Evolutionary conservation across 2,113 vertebrate species (phyloP).

Genomic region (Oxyura jamaicensis): DNA sequence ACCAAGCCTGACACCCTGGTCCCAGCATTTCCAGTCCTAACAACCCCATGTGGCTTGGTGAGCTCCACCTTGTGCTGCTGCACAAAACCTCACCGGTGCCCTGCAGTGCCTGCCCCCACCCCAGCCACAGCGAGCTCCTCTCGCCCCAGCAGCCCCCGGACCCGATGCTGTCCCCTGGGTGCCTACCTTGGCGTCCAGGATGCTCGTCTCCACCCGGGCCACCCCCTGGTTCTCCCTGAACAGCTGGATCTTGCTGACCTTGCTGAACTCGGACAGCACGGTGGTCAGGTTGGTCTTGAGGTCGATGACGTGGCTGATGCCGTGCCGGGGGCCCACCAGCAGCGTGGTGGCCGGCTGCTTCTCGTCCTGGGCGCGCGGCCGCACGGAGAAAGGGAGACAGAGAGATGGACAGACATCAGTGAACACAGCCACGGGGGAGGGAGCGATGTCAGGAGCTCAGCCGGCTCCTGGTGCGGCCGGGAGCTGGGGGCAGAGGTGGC

Average conservation of each 20-base stretch:
- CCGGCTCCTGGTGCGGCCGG: neutral
- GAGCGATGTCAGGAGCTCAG: neutral
- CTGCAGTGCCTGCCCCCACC: neutral
- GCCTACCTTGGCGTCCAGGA: slow-evolving; percentile 94
- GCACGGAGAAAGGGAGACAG: neutral
- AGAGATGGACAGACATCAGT: neutral
- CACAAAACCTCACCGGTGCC: neutral
- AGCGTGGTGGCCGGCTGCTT: slow-evolving; percentile 94
- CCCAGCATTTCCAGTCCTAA: neutral
- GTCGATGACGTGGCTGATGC: slow-evolving; percentile 98
- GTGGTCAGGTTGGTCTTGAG: slow-evolving; percentile 99
- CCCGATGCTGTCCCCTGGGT: accelerated
- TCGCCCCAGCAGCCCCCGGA: neutral
- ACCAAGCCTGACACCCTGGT: neutral
- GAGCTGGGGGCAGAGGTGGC: neutral
- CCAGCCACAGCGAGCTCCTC: neutral
- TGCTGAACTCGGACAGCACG: slow-evolving; percentile 94
- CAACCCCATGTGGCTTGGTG: neutral
- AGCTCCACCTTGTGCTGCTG: neutral
- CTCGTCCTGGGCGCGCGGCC: slow-evolving; percentile 81
- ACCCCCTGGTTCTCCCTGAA: slow-evolving; percentile 95
- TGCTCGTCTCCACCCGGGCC: slow-evolving; percentile 93
- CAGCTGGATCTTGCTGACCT: slow-evolving; percentile 95
- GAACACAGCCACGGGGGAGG: neutral
- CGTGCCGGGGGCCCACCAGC: slow-evolving; percentile 94